Conservation (phyloP, 2,113 vertebrate species). For the Clarias batrachus region DNA sequence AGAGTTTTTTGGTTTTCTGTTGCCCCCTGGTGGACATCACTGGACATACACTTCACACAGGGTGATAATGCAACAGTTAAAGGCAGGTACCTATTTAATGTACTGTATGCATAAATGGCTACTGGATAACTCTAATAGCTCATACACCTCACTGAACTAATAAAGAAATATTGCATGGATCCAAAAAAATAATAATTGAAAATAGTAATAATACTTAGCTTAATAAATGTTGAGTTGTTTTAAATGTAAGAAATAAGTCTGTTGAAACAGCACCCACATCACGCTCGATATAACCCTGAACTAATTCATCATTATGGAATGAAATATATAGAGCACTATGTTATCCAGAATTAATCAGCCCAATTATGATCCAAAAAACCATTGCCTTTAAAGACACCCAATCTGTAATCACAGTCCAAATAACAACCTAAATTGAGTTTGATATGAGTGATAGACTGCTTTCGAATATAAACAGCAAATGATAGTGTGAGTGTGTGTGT, state of each 20-base stretch:
- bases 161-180: neutral
- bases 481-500: neutral
- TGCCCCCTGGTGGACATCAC: slow-evolving; percentile 53
- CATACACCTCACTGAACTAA: neutral
- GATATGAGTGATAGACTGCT: slow-evolving; percentile 14
- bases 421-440: slow-evolving; percentile 18
- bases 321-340: neutral
- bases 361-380: neutral
- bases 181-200: neutral
- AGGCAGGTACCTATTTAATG: neutral
- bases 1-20: slow-evolving; percentile 50
- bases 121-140: neutral
- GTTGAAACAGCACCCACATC: neutral
- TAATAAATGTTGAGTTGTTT: neutral
- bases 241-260: neutral
- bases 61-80: neutral
- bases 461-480: slow-evolving; percentile 5
- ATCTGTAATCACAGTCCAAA: slow-evolving; percentile 20
- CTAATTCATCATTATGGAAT: neutral
- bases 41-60: neutral
- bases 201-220: neutral
- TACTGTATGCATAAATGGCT: neutral
- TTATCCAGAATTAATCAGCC: slow-evolving; percentile 17
- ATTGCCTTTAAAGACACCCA: neutral
- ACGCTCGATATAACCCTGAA: neutral